Percentiles rank a stretch among this genome's conserved stretches.
Evolutionary conservation across 2,888 invertebrate species (phyloP).

Genomic region (Sisyra nigra): DNA sequence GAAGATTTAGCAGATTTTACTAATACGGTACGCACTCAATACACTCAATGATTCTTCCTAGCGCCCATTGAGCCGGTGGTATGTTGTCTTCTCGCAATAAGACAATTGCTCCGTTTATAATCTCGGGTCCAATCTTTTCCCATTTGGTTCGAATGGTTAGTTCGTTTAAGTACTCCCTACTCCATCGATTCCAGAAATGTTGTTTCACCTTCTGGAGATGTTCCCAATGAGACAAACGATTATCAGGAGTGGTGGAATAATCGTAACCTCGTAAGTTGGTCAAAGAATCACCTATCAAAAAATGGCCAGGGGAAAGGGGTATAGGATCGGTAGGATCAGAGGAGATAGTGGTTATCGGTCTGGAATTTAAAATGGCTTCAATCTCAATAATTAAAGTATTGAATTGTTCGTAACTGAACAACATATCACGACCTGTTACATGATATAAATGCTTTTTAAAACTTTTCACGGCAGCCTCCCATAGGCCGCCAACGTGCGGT

Average conservation of each 20-base stretch:
- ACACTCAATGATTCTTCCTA: slow-evolving; percentile 12
- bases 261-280: no score
- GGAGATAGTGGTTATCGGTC: no score
- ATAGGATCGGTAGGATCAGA: no score
- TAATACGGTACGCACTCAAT: slow-evolving; percentile 12
- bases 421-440: neutral
- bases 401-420: slow-evolving; percentile 10
- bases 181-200: slow-evolving; percentile 13
- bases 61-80: slow-evolving; percentile 13
- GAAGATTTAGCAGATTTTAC: no score
- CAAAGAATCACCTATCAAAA: slow-evolving; percentile 13
- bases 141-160: no score
- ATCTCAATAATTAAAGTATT: no score
- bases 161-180: slow-evolving; percentile 12
- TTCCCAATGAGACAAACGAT: no score
- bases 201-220: no score
- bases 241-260: slow-evolving; percentile 6
- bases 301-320: slow-evolving; percentile 10
- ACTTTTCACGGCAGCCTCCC: slow-evolving; percentile 3
- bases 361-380: no score
- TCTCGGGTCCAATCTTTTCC: no score
- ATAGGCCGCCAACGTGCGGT: neutral
- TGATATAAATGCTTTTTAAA: slow-evolving; percentile 4
- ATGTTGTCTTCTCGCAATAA: slow-evolving; percentile 12
- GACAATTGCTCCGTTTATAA: slow-evolving; percentile 10